phyloP scores from a whole-genome alignment of 2,113 vertebrate species.

The Pristiophorus japonicus region DNA sequence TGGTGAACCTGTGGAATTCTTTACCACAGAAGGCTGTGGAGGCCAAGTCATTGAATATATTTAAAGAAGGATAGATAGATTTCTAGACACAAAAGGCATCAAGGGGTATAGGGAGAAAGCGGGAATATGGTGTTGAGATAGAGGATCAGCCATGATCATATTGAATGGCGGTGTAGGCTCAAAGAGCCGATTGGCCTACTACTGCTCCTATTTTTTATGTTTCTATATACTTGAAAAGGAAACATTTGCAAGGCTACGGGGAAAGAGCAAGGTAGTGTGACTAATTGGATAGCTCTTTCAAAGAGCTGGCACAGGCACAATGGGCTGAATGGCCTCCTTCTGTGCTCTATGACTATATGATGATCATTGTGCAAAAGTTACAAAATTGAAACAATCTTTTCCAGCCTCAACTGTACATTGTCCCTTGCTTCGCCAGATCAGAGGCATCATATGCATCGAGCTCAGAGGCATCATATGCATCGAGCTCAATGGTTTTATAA shows the following conservation, averaged over 20 bases:
- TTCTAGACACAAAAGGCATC: no score
- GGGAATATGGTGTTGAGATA: no score
- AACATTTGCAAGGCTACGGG: neutral
- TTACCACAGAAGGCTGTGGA: no score
- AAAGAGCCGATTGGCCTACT: no score
- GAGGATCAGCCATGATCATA: no score
- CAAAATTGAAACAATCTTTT: neutral
- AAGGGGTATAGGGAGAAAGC: no score
- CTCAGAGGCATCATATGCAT: neutral
- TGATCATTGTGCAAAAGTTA: neutral
- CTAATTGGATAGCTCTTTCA: neutral
- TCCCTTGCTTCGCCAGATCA: neutral
- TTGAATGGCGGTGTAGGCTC: no score
- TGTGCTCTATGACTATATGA: no score
- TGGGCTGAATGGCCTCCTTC: neutral
- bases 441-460: neutral
- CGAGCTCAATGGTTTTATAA: neutral
- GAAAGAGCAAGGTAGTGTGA: neutral
- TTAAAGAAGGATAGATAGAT: no score
- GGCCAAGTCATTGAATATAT: no score
- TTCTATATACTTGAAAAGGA: neutral
- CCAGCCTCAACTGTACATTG: neutral
- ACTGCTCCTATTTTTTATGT: no score
- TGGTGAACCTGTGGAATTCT: no score
- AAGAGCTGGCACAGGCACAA: neutral